These are phyloP conservation scores for Zele albiditarsus DNA, from an alignment of 2,888 invertebrate species.

Conservation along the genomic window DNA sequence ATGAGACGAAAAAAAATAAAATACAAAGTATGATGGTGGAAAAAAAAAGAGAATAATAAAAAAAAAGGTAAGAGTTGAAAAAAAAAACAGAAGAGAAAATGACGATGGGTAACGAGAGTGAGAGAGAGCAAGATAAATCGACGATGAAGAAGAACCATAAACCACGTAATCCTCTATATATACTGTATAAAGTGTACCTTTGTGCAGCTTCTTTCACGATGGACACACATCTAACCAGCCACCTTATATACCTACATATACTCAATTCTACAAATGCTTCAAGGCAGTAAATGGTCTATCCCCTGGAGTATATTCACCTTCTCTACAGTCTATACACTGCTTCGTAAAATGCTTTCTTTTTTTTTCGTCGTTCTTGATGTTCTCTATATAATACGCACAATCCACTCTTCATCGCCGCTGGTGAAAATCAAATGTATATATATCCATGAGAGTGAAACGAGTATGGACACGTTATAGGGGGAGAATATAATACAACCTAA, in stretches of 20 bases:
- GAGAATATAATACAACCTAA: background rate
- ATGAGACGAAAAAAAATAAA: background rate
- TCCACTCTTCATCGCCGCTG: background rate
- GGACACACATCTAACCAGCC: slow-evolving; percentile 17
- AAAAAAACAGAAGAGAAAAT: slow-evolving; percentile 44
- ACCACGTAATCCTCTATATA: slow-evolving; percentile 67
- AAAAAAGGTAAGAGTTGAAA: slow-evolving; percentile 42
- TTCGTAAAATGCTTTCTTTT: background rate
- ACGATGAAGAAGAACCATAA: slow-evolving; percentile 56
- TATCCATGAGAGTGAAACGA: background rate
- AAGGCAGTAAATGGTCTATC: background rate
- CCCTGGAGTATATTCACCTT: background rate
- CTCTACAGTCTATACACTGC: background rate
- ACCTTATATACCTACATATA: background rate
- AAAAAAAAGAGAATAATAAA: slow-evolving; percentile 45
- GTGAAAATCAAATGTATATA: background rate
- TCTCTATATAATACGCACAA: background rate
- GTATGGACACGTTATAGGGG: background rate
- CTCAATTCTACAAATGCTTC: slow-evolving; percentile 3
- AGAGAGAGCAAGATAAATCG: slow-evolving; percentile 39
- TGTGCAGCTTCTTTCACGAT: slow-evolving; percentile 10
- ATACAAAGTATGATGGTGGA: slow-evolving; percentile 32
- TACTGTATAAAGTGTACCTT: slow-evolving; percentile 59
- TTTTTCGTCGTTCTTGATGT: background rate
- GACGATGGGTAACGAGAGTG: slow-evolving; percentile 25